Base-by-base conservation (phyloP, 2,797 vertebrate genomes). In the Falco concolor region DNA sequence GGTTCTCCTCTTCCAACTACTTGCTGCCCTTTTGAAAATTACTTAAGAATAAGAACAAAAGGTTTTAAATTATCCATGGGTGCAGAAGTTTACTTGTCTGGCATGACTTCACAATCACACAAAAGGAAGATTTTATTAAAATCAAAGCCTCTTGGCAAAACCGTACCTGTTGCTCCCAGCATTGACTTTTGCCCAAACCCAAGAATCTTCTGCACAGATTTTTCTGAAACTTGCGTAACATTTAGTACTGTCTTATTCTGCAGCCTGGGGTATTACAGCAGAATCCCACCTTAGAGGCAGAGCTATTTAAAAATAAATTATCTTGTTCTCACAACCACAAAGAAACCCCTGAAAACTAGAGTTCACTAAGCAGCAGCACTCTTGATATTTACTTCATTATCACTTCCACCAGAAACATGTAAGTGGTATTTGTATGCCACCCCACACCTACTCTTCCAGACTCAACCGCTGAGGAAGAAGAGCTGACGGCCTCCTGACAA, bases 381-480 rank as follows among this genome's bases (percentile, higher is more conserved):
- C 49, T 52, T 8, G 0, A 13, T 7, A 27, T 38, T 70, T 49
- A 7, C 34, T 49, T n/a, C 65, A 6, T 40, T 13, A 13, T 21
- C 21, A 3, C 42, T 53, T 27, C 56, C 42, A 56, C 27, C 59
- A 44, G n/a, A 47, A 52, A 10, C 49, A 30, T 7, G 2, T 4
- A 2, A 36, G 25, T 5, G n/a, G 42, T 40, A 17, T 5, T 3
- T 0, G 34, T 8, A 5, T 10, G 38, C 13, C 22, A 28, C 12
- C 16, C 30, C 47, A 22, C 16, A 14, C 32, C 15, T 36, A 3
- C 13, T 22, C 45, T 65, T 60, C 60, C 3, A 0, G 2, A 17
- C 50, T 24, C 18, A 4, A 11, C 27, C 6, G n/a, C 7, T 21
- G 64, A 42, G 54, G 44, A 44, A 18, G 40, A 61, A 42, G 47